Evolutionary conservation across 2,113 vertebrate species (phyloP), one percentile per base, ranked within the genome.

Genomic region (Pedetes capensis): DNA sequence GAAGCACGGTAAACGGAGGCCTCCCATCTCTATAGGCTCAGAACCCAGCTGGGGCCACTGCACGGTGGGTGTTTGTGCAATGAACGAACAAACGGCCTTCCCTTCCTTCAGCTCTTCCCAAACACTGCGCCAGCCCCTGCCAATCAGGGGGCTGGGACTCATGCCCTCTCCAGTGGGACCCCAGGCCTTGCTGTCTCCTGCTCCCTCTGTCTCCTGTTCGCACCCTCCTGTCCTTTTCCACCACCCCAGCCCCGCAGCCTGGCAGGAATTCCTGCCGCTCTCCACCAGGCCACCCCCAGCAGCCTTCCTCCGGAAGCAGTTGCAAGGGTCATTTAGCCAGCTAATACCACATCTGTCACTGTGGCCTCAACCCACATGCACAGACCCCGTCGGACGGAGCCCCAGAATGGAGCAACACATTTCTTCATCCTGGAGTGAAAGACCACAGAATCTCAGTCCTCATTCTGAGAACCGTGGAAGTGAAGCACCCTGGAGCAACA

Each of bases 291-390:
- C 34, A 6, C 34, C 74, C 20, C 37, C 68, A 44, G 39, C 6
- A 3, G 57, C n/a, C 14, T n/a, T 44, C 83, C 5, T 39, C 44
- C 0, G 1, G 42, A 64, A 27, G 37, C n/a, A n/a, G n/a, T n/a
- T n/a, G n/a, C 49, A 80, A 32, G 55, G 63, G 14, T 29, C 29
- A 72, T 10, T 0, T 7, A 29, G 37, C 17, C 0, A 9, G 13
- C 20, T 32, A 63, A 68, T 22, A 66, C 42, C 39, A 5, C 0
- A 2, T 22, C 49, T 22, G 2, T 22, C 18, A 4, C 0, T 0
- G 13, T 2, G 74, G 39, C 25, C 49, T 51, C 13, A 57, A 61
- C 42, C 55, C 5, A 34, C 42, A 63, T 8, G 11, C 68, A 7
- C 17, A 53, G 25, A 20, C 51, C 25, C 17, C 1, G 44, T 25